Conservation (phyloP, 2,113 vertebrate species). For the Phaethornis superciliosus region DNA sequence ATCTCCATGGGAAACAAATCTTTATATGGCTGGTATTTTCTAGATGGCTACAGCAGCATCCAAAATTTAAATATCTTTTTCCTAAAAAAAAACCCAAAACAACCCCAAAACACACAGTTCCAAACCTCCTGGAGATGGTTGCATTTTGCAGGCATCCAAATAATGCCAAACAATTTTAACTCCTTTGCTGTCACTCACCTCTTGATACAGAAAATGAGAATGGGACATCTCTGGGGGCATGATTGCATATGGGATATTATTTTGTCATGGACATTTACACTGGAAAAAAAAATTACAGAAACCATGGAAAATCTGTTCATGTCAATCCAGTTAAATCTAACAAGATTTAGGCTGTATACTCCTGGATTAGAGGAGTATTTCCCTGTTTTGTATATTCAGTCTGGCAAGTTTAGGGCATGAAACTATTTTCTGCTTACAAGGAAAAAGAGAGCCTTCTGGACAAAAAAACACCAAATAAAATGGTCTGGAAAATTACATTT, state of each 20-base stretch:
- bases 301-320: background rate
- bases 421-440: background rate
- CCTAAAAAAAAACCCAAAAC: background rate
- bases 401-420: background rate
- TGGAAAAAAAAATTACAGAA: background rate
- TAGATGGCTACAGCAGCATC: background rate
- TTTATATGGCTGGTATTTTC: background rate
- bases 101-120: no score
- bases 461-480: background rate
- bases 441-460: background rate
- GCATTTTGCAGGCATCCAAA: background rate
- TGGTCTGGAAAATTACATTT: background rate
- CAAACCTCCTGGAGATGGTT: background rate
- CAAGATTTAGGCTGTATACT: background rate
- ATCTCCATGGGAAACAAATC: background rate
- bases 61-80: background rate
- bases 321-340: background rate
- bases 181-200: background rate
- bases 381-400: background rate
- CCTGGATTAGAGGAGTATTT: background rate
- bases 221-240: rapidly evolving
- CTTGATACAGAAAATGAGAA: background rate
- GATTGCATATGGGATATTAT: background rate
- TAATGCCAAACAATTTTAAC: background rate
- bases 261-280: background rate